phyloP scores from a whole-genome alignment of 1,140 invertebrate species.

The Drosophila pachea region DNA sequence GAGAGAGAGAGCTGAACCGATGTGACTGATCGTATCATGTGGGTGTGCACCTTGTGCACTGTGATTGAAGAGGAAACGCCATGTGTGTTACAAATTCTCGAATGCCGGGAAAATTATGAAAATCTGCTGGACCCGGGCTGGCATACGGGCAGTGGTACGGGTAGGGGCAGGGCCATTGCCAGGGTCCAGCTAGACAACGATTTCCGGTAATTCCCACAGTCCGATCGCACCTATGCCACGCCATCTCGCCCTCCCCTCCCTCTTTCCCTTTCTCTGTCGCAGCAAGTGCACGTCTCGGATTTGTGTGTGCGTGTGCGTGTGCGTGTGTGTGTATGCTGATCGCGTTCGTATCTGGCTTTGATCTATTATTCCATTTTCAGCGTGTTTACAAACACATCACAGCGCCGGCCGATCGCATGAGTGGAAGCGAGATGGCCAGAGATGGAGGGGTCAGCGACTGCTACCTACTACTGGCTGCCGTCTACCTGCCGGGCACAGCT shows the following conservation, averaged over 20 bases:
- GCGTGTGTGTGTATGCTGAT: conserved; percentile 33
- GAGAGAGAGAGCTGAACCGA: no score
- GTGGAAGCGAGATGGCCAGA: background rate
- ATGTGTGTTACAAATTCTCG: conserved; percentile 72
- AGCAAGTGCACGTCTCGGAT: conserved; percentile 11
- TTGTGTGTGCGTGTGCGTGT: conserved; percentile 7
- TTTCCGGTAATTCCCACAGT: conserved; percentile 49
- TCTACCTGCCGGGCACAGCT: conserved; percentile 36
- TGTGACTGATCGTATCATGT: conserved; percentile 14
- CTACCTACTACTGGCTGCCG: conserved; percentile 9
- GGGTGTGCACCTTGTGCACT: conserved; percentile 39
- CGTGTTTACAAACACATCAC: conserved; percentile 75
- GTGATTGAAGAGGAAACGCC: conserved; percentile 48
- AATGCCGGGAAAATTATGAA: conserved; percentile 51
- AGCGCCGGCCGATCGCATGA: conserved; percentile 17
- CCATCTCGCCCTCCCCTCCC: background rate
- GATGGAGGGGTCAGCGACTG: conserved; percentile 5
- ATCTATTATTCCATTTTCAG: conserved; percentile 73
- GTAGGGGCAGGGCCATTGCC: conserved; percentile 5
- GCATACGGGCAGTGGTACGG: background rate
- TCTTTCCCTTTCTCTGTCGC: background rate
- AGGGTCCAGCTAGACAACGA: conserved; percentile 17
- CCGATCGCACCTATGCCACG: conserved; percentile 5
- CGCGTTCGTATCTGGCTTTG: conserved; percentile 59
- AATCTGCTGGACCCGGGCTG: conserved; percentile 20